Evolutionary conservation across 2,113 vertebrate genomes (phyloP), one percentile per base, ranked within the genome.

Genomic region (Pachypanchax playfairii): DNA sequence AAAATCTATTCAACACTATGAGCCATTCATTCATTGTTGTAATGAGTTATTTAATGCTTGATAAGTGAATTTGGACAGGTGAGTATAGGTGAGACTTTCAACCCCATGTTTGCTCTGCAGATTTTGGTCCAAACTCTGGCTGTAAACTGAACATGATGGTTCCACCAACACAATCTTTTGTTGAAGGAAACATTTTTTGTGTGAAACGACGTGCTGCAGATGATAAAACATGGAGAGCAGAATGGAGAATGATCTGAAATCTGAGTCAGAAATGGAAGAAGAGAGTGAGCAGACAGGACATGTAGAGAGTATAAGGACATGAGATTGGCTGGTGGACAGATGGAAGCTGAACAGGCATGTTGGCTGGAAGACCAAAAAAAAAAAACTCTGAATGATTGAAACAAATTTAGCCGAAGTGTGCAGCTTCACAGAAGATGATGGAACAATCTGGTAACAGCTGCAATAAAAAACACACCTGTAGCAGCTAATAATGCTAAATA

Each of bases 231-330:
- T 10, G 17, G 24, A 17, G 38, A 25, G 35, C 25, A 14, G 26
- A 29, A 5, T 17, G 20, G n/a, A 31, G 49, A 33, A 13, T 20
- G n/a, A 21, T 33, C 28, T 49, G 21, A 4, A 17, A 8, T 20
- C 20, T 25, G 52, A 54, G 39, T 20, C 14, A 25, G 18, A 31
- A 33, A 33, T 31, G 39, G 39, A 12, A n/a, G 35, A 12, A 21
- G 54, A 42, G 9, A 18, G 54, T 14, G 38, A 43, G 13, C 41
- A 42, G 36, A 56, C 54, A 26, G 36, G 41, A 38, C 22, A 17
- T 26, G 24, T 20, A 28, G 53, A 56, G 24, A 18, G 15, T 26
- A 21, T 18, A 26, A 33, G 41, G 55, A 56, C 22, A 25, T 39
- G 35, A 26, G 24, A 55, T 26, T 44, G 28, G 54, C 25, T 18